Conservation (phyloP, 2,888 invertebrate genomes). For the Actias luna region DNA sequence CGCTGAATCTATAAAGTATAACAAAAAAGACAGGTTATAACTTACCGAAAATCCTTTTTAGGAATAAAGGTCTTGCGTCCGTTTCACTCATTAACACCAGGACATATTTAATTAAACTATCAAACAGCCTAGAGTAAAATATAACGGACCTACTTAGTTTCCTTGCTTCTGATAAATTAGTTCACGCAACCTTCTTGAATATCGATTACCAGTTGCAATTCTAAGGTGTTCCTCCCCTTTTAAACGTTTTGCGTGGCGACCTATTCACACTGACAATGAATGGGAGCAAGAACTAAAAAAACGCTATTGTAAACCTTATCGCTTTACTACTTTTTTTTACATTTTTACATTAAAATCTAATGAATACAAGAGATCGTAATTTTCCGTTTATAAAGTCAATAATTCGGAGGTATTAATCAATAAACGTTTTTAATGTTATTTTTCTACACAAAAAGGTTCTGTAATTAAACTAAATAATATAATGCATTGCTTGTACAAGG, state of each 20-base stretch:
- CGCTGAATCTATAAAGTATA: too few species aligned
- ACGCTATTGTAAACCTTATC: background rate
- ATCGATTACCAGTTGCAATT: background rate
- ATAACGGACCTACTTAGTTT: background rate
- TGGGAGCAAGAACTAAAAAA: background rate
- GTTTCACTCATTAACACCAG: background rate
- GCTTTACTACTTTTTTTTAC: too few species aligned
- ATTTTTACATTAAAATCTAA: too few species aligned
- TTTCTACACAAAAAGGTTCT: too few species aligned
- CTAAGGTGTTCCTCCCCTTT: background rate
- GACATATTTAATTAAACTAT: background rate
- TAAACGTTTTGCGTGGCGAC: background rate
- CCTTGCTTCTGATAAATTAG: background rate
- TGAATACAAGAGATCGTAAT: too few species aligned
- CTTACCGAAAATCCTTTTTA: too few species aligned
- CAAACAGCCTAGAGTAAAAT: background rate
- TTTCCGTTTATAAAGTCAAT: too few species aligned
- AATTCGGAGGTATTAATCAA: too few species aligned
- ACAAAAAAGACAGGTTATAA: too few species aligned
- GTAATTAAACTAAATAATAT: too few species aligned
- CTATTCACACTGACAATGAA: background rate
- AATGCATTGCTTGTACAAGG: background rate
- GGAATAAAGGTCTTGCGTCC: too few species aligned
- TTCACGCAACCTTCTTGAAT: background rate
- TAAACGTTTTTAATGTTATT: too few species aligned